Evolutionary conservation across 2,888 invertebrate genomes (phyloP).

Genomic region (Elegia similella): DNA sequence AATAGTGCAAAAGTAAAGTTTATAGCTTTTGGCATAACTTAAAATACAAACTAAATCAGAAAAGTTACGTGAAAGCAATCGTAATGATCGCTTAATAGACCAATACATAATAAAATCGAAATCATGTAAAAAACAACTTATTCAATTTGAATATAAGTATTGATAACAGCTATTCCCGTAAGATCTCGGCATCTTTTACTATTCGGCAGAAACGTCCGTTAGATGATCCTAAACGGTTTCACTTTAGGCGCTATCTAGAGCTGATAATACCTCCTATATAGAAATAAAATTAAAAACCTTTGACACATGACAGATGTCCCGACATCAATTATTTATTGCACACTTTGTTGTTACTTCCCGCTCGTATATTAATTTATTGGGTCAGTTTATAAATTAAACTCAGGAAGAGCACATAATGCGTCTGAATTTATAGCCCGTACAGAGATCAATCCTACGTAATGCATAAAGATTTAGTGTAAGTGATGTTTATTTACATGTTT

Average conservation of each 20-base stretch:
- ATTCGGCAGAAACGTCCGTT: slow-evolving; percentile 57
- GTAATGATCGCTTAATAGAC: too few species aligned
- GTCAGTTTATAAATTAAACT: slow-evolving; percentile 65
- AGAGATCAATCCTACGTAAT: slow-evolving; percentile 36
- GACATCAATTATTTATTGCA: slow-evolving; percentile 65
- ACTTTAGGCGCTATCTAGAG: slow-evolving; percentile 54
- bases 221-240: slow-evolving; percentile 65
- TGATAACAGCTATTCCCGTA: slow-evolving; percentile 70
- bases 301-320: slow-evolving; percentile 57
- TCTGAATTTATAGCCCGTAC: slow-evolving; percentile 48
- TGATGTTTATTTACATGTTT: slow-evolving; percentile 15
- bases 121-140: slow-evolving; percentile 41
- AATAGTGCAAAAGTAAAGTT: slow-evolving; percentile 19
- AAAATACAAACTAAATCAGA: not conserved
- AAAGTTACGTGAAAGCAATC: not conserved
- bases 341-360: slow-evolving; percentile 68
- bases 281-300: slow-evolving; percentile 51
- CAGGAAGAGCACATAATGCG: slow-evolving; percentile 65
- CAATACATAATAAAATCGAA: not conserved
- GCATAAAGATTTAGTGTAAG: slow-evolving; percentile 17
- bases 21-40: not conserved
- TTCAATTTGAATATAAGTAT: slow-evolving; percentile 67
- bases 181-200: slow-evolving; percentile 68
- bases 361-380: slow-evolving; percentile 70
- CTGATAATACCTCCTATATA: slow-evolving; percentile 43